Percentiles rank a stretch among this genome's conserved stretches.
These are phyloP conservation scores for Thelaira solivaga DNA, from an alignment of 2,888 invertebrate genomes.

Conservation along the genomic window DNA sequence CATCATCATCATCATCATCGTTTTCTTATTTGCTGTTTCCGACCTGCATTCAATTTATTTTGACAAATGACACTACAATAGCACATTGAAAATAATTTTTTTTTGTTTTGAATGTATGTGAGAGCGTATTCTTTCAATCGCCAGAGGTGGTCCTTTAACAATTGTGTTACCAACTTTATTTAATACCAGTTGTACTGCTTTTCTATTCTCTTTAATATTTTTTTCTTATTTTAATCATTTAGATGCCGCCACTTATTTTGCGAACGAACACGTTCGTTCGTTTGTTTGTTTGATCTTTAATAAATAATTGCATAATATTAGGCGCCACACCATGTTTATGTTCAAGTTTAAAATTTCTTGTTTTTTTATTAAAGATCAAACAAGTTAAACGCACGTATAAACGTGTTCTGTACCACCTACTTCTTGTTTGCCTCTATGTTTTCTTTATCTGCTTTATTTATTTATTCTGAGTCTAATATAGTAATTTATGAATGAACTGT, in stretches of 20 bases:
- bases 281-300: slow-evolving; percentile 32
- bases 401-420: slow-evolving; percentile 59
- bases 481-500: slow-evolving; percentile 57
- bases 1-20: no score
- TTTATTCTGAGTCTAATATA: slow-evolving; percentile 41
- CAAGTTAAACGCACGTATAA: slow-evolving; percentile 61
- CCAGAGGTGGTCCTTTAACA: slow-evolving; percentile 53
- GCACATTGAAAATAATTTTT: slow-evolving; percentile 33
- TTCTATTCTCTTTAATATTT: no score
- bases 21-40: not conserved
- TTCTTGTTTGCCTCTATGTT: no score
- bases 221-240: no score
- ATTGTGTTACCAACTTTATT: slow-evolving; percentile 29
- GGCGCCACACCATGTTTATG: slow-evolving; percentile 52
- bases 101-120: no score
- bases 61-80: slow-evolving; percentile 76
- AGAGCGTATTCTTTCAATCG: not conserved
- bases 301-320: slow-evolving; percentile 64
- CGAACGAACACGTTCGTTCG: no score
- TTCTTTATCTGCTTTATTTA: not conserved
- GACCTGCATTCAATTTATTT: slow-evolving; percentile 68
- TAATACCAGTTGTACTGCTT: not conserved
- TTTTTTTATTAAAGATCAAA: slow-evolving; percentile 56
- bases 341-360: no score
- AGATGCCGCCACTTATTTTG: slow-evolving; percentile 28